Base-by-base conservation (phyloP, 2,888 invertebrate genomes). In the Penaeus monodon region DNA sequence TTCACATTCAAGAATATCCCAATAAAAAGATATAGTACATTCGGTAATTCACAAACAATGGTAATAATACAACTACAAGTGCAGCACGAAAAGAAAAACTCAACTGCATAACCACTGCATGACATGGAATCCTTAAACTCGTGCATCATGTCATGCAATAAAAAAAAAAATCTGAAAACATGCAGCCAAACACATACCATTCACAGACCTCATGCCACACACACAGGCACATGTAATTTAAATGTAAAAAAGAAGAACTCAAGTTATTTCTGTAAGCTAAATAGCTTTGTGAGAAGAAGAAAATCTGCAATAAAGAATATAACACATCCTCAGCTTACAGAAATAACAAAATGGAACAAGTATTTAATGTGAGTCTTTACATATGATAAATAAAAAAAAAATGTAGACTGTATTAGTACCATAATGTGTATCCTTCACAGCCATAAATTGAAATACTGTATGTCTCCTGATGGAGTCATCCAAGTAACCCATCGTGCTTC, bases 391-490 rank as follows among this genome's bases (percentile, higher is more conserved):
- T 22, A 10, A 73, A 33, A 73, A 38, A 38, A 73, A 38, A 73
- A n/a, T 73, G 22, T 73, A 29, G 33, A 73, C 27, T 38, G 38
- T 29, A 82, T 82, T 82, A 82, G 82, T 82, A 82, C 82, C 82
- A 82, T 82, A 70, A 57, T 70, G 57, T 82, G 73, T 70, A 82
- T 82, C 82, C 82, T 82, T 64, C 73, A 73, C 82, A 82, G 82
- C 82, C 82, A 74, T 70, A 63, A 70, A 27, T 49, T 57, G 82
- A 82, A 73, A 82, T 57, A 73, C 49, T 73, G 73, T 82, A 70
- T 82, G 63, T 82, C 82, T 82, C 70, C 73, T 27, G 73, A 82
- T 82, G 82, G 82, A 82, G 82, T 82, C 82, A 82, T 70, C 82
- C 82, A 68, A 82, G 73, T 73, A 73, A 82, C n/a, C 82, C 82